These are phyloP conservation scores for Callorhinus ursinus DNA, from an alignment of 2,113 vertebrate genomes.

Conservation along the genomic window DNA sequence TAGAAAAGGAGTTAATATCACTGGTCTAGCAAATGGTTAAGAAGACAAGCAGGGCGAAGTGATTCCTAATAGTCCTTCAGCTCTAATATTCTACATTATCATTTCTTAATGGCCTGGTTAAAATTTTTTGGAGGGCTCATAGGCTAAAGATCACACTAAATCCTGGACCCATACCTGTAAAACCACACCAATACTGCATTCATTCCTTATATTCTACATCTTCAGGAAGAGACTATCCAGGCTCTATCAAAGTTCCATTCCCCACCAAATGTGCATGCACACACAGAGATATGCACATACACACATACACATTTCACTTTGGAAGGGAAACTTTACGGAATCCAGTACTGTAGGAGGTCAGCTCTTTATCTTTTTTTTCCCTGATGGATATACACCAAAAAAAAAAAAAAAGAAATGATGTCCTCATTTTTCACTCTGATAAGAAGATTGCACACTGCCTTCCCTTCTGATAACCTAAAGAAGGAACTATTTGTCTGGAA, in stretches of 20 bases:
- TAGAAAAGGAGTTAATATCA: not conserved
- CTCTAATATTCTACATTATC: not conserved
- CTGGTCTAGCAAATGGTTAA: not conserved
- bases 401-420: not conserved
- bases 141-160: not conserved
- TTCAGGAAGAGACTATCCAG: not conserved
- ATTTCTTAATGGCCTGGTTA: not conserved
- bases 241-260: not conserved
- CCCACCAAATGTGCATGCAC: not conserved
- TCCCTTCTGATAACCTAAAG: not conserved
- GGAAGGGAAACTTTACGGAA: not conserved
- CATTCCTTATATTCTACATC: not conserved
- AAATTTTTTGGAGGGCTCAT: not conserved
- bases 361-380: not conserved
- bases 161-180: not conserved
- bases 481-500: not conserved
- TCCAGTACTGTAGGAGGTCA: not conserved
- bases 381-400: not conserved
- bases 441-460: not conserved
- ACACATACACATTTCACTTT: not conserved
- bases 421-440: not conserved
- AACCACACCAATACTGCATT: not conserved
- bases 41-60: not conserved
- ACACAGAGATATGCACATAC: rapidly evolving
- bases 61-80: not conserved